Conservation (phyloP, 1,140 invertebrate species). For the Zaprionus tsacasi region DNA sequence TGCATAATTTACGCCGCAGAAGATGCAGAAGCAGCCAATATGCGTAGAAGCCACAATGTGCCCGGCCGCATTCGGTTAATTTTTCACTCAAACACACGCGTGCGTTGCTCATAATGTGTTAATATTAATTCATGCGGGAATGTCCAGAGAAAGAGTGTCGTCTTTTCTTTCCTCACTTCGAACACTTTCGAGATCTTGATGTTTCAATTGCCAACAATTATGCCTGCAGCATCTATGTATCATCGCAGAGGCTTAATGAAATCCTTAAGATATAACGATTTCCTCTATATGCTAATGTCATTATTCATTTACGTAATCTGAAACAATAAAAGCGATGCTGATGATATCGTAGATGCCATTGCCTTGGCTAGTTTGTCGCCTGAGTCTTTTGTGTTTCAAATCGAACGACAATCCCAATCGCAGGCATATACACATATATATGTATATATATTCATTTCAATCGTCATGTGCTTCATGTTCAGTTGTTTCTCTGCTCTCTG, state of each 20-base stretch:
- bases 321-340: slow-evolving; percentile 4
- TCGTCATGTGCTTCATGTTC: slow-evolving; percentile 35
- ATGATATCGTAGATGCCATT: slow-evolving; percentile 4
- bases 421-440: slow-evolving; percentile 13
- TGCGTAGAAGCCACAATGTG: neutral
- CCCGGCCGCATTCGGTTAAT: slow-evolving; percentile 55
- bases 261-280: neutral
- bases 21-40: slow-evolving; percentile 7
- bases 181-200: slow-evolving; percentile 56
- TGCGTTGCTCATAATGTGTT: slow-evolving; percentile 74
- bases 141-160: slow-evolving; percentile 8
- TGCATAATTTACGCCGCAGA: slow-evolving; percentile 77
- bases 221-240: slow-evolving; percentile 15
- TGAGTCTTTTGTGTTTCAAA: slow-evolving; percentile 46
- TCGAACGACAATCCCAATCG: neutral
- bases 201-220: slow-evolving; percentile 69
- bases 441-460: slow-evolving; percentile 27
- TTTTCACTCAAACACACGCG: slow-evolving; percentile 72
- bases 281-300: neutral
- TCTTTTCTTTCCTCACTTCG: slow-evolving; percentile 25
- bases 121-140: slow-evolving; percentile 59
- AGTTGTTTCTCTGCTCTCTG: slow-evolving; percentile 10
- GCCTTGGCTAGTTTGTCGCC: slow-evolving; percentile 44
- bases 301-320: neutral
- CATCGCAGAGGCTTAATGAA: neutral